Base-by-base conservation (phyloP, 2,888 invertebrate species). In the Oxyscelio sp. region DNA sequence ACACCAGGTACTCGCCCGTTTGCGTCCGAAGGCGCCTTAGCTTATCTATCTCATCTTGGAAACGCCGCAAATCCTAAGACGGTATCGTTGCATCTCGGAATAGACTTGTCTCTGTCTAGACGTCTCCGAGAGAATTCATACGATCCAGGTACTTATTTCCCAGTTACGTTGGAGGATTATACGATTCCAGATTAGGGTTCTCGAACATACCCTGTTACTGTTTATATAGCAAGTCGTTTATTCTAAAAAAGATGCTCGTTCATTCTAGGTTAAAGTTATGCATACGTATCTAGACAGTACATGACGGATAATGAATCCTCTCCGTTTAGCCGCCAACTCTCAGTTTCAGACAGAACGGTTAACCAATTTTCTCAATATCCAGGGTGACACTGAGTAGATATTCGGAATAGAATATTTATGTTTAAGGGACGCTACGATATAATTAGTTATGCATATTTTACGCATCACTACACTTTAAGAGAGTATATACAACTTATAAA, bases 81-180 rank as follows among this genome's bases (percentile, higher is more conserved):
- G 40, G 68, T 54, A 68, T 3, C 54, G 40, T 15, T 17, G 24
- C 68, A 43, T 68, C 27, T 54, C 54, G 8, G 43, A 54, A 31
- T 43, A 68, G 17, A 40, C 40, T 27, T 54, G 54, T 24, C 17
- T 15, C 56, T 43, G 40, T 27, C 45, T 65, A 13, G 65, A 65
- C 2, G 50, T 34, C 34, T 48, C 65, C 11, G 31, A 45, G 27
- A 63, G 63, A 45, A 45, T 63, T 27, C 63, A 27, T 45, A 63
- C 45, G n/a, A 40, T 59, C 40, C 59, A 22, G 40, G n/a, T n/a
- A n/a, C n/a, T n/a, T n/a, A n/a, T n/a, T n/a, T n/a, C n/a, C 61
- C 56, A 15, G 31, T 58, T 43, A 40, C 59, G 59, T 52, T 66
- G 66, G 52, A 22, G 52, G 66, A 24, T 21, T 50, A 48, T 65